Base-by-base conservation (phyloP, 2,888 invertebrate species). In the Eupithecia tripunctaria region DNA sequence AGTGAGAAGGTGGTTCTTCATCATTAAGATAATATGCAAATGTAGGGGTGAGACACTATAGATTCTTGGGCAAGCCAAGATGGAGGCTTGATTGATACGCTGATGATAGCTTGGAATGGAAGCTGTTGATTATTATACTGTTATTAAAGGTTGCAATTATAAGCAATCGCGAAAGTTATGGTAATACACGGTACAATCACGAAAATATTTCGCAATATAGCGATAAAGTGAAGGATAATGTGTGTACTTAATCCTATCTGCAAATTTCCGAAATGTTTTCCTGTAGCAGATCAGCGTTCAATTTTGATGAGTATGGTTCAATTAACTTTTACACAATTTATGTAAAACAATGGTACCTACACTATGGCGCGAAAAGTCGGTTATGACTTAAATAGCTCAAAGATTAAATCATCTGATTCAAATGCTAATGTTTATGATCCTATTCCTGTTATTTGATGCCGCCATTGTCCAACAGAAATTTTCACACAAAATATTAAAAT, bases 21-120 rank as follows among this genome's bases (percentile, higher is more conserved):
- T 91, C 89, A 91, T 88, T 89, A 88, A 91, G 91, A 91, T 91
- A 91, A 91, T 88, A 91, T 91, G 91, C 86, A 88, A 91, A 91
- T 90, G 85, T 81, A 78, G 84, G 78, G 80, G 82, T 82, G 85
- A 86, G 85, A 85, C 75, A 82, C 83, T 82, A 86, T 90, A 88
- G 87, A 88, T 89, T 85, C 83, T 80, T 80, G 77, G 78, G 79
- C 75, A 83, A 84, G 84, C 85, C 85, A 83, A 82, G 82, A 78
- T 77, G 82, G 84, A 82, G 83, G 78, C 82, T 84, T 90, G 90
- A 90, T 89, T 88, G 89, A 91, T 90, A 85, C 83, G 73, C 83
- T 82, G 81, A 83, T 83, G 89, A 89, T 89, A 88, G 73, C 79
- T 75, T 18, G 84, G 77, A 83, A 82, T 82, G 83, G 84, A 83